Evolutionary conservation across 30 jellyfish, hydroid and myxozoan species (phyloP), one percentile per base, ranked within the genome.

Genomic region (Rhopilema esculentum): DNA sequence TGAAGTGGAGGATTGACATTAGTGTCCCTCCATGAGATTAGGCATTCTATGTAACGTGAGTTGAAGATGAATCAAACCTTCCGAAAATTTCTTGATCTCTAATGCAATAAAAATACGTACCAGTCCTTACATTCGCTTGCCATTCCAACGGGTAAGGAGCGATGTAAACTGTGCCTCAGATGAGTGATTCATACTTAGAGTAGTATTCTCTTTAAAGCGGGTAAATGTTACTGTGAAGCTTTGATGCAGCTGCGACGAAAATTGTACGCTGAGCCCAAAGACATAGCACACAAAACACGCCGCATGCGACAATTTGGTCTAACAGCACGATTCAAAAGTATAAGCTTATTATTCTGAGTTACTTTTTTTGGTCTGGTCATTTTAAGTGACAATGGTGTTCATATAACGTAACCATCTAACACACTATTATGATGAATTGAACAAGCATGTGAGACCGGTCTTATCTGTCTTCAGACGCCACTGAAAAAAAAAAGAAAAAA

Each of bases 31-130:
- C 88, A n/a, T 21, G 24, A 27, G 24, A 74, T 48, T 7, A 95
- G 98, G 70, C 98, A 92, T 8, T 28, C n/a, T 25, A 19, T 22
- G 72, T 92, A 92, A 24, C 16, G n/a, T 49, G 30, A 72, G n/a
- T 22, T 26, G 4, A 1, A 79, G n/a, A n/a, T 32, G 83, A 52
- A 0, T 0, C 0, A 25, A 89, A 33, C 0, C 1, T 23, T 18
- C 87, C 91, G 75, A 93, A 89, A 20, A 64, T 66, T 24, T 89
- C 92, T 17, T 17, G 61, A 48, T 75, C 90, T 57, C 89, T 69
- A 89, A 89, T 16, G 86, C 89, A 19, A 89, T 0, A 67, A 25
- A 74, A 18, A 89, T n/a, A n/a, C n/a, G n/a, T 9, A 30, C 97
- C 89, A 1, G 29, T 25, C 17, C 21, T 6, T 23, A n/a, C n/a